Evolutionary conservation across 2,113 vertebrate genomes (phyloP).

Genomic region (Myiozetetes cayanensis): DNA sequence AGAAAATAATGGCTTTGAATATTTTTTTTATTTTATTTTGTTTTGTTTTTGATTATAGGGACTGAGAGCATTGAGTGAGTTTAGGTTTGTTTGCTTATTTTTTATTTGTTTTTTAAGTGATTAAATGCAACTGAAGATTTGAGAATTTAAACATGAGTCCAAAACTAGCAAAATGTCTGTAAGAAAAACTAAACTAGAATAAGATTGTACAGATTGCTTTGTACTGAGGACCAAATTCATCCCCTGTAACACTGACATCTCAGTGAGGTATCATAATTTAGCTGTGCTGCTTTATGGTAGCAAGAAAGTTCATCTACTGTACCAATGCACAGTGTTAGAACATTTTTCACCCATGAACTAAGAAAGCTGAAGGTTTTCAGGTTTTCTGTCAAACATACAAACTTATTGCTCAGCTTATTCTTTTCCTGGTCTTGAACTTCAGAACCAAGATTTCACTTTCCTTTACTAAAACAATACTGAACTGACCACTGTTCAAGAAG

Average conservation of each 20-base stretch:
- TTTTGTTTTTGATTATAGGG: neutral
- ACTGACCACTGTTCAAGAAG: neutral
- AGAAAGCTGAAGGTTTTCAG: neutral
- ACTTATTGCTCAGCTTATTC: accelerated
- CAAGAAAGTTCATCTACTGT: neutral
- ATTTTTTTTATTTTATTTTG: neutral
- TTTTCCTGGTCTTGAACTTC: neutral
- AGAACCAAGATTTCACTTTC: neutral
- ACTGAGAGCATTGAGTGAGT: neutral
- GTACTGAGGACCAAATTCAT: neutral
- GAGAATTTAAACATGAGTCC: neutral
- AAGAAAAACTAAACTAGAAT: neutral
- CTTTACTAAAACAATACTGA: neutral
- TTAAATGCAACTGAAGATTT: neutral
- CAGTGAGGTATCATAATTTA: neutral
- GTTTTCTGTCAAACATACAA: neutral
- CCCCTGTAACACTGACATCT: neutral
- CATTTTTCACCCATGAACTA: neutral
- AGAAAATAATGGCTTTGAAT: accelerated
- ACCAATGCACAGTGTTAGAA: accelerated
- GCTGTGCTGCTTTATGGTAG: neutral
- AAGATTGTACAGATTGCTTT: neutral
- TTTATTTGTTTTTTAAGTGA: neutral
- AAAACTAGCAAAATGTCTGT: accelerated
- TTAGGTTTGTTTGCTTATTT: neutral